Conservation (phyloP, 2,888 invertebrate species). For the Clusia tigrina region DNA sequence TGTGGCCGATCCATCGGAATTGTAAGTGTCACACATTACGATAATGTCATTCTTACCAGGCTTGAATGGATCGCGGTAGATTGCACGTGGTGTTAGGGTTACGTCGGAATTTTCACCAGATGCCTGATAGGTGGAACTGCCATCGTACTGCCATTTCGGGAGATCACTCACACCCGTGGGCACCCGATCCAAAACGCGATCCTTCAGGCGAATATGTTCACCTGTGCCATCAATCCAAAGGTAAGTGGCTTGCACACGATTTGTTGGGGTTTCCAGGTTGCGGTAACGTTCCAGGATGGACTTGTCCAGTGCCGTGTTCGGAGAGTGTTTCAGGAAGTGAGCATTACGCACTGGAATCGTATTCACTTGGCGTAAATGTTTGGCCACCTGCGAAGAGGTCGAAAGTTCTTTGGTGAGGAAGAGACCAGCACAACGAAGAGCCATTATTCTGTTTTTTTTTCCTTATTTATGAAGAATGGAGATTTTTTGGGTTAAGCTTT, state of each 20-base stretch:
- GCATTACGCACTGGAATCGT: slow-evolving; percentile 28
- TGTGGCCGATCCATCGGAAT: slow-evolving; percentile 65
- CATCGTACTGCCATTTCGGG: slow-evolving; percentile 81
- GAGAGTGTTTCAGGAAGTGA: slow-evolving; percentile 68
- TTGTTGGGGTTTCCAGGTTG: slow-evolving; percentile 70
- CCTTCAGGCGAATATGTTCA: slow-evolving; percentile 74
- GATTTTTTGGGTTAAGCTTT: slow-evolving; percentile 21
- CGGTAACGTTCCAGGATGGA: slow-evolving; percentile 75
- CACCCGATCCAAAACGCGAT: slow-evolving; percentile 73
- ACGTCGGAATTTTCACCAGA: slow-evolving; percentile 75
- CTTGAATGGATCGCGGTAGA: slow-evolving; percentile 84
- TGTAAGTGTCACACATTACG: slow-evolving; percentile 80
- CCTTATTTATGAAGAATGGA: slow-evolving; percentile 33
- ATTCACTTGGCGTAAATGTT: slow-evolving; percentile 46
- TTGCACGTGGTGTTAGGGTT: slow-evolving; percentile 76
- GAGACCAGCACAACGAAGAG: slow-evolving; percentile 60
- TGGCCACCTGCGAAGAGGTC: slow-evolving; percentile 36
- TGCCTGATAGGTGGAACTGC: slow-evolving; percentile 76
- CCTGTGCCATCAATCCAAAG: slow-evolving; percentile 82
- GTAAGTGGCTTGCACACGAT: slow-evolving; percentile 71
- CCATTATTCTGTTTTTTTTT: too few species aligned
- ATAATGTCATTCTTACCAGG: slow-evolving; percentile 74
- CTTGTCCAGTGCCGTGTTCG: slow-evolving; percentile 83
- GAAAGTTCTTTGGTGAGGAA: slow-evolving; percentile 55
- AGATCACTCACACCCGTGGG: slow-evolving; percentile 71